Evolutionary conservation across 2,113 vertebrate species (phyloP), one percentile per base, ranked within the genome.

Genomic region (Sceloporus undulatus): DNA sequence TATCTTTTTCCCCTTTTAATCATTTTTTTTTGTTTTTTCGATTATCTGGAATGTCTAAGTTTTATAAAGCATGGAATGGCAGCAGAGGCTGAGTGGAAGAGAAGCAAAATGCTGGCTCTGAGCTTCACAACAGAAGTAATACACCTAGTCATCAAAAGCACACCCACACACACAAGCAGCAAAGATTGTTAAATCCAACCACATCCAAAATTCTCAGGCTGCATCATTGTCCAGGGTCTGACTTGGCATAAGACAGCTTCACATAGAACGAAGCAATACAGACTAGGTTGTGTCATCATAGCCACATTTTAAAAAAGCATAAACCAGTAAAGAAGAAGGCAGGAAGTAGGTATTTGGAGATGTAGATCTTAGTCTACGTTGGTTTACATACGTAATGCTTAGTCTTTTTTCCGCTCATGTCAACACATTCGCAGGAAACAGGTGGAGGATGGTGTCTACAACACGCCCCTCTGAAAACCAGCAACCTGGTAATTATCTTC

Each of bases 401-500:
- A 9, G n/a, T 74, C 16, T 56, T 81, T 87, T 87, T 74, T n/a
- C 66, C 25, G 29, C 25, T 81, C 10, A 11, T 42, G n/a, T 87
- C 25, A 87, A 38, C 70, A 65, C 27, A 75, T 75, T 40, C 74
- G 23, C 68, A 82, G 75, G 70, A 73, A 2, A 62, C 11, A 18
- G 81, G 66, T n/a, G 52, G 19, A 25, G 29, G 38, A 4, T 40
- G 56, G n/a, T n/a, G n/a, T n/a, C 11, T 54, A 23, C 65, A 71
- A 56, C 6, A 71, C 38, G n/a, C 56, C 34, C 21, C 52, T 59
- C 16, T 81, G n/a, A 80, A 87, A 62, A 65, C 23, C 78, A 71
- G 65, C 21, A 79, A n/a, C 66, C 34, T 71, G n/a, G 66, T 87
- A 40, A 73, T 87, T 87, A 74, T 74, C 78, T 74, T 81, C 42